Percentiles rank a stretch among this genome's conserved stretches.
phyloP scores from a whole-genome alignment of 2,888 invertebrate species.

The Hypsopygia costalis region DNA sequence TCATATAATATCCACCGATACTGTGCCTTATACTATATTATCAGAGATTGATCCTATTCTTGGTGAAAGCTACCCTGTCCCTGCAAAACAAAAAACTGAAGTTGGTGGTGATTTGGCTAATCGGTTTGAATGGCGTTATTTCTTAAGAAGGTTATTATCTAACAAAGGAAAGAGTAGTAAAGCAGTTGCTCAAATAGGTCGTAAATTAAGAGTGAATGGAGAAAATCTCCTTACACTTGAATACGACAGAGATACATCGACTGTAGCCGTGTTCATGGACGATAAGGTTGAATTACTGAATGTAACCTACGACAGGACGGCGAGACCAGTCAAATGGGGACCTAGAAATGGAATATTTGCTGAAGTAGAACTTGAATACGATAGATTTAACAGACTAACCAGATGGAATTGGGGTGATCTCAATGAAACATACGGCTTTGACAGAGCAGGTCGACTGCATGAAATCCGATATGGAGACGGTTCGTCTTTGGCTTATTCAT shows the following conservation, averaged over 20 bases:
- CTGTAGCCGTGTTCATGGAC: slow-evolving; percentile 92
- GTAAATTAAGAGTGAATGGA: slow-evolving; percentile 93
- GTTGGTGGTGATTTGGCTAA: slow-evolving; percentile 95
- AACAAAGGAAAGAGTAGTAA: slow-evolving; percentile 82
- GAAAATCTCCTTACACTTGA: slow-evolving; percentile 94
- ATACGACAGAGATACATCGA: slow-evolving; percentile 93
- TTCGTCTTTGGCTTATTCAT: slow-evolving; percentile 94
- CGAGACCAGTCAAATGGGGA: slow-evolving; percentile 91
- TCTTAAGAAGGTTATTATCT: slow-evolving; percentile 87
- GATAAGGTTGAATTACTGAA: slow-evolving; percentile 92
- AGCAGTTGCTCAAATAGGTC: slow-evolving; percentile 90
- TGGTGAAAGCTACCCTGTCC: slow-evolving; percentile 95
- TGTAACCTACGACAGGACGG: slow-evolving; percentile 92
- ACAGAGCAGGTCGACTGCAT: slow-evolving; percentile 92
- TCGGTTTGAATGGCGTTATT: slow-evolving; percentile 97
- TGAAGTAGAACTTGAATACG: slow-evolving; percentile 95
- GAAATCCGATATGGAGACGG: slow-evolving; percentile 96
- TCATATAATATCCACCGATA: slow-evolving; percentile 93
- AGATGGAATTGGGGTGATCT: slow-evolving; percentile 97
- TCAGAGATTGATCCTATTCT: slow-evolving; percentile 93
- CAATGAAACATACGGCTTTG: slow-evolving; percentile 94
- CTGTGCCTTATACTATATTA: slow-evolving; percentile 93
- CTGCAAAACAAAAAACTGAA: slow-evolving; percentile 94
- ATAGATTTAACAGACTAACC: slow-evolving; percentile 92
- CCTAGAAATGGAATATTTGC: slow-evolving; percentile 92